These are phyloP conservation scores for Drosophila koepferae DNA, from an alignment of 2,888 invertebrate species.

Conservation along the genomic window DNA sequence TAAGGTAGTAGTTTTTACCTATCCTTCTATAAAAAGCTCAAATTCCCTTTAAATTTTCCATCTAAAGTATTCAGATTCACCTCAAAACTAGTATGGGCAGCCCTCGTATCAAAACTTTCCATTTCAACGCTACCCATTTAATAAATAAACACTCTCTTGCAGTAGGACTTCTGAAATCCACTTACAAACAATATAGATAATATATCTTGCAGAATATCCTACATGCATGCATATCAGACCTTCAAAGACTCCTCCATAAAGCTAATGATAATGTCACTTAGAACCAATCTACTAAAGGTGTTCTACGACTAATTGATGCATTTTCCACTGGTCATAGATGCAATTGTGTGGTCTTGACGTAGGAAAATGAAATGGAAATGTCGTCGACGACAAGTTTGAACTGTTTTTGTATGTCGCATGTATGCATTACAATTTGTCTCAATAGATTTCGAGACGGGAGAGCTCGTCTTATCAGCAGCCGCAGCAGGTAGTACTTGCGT, in stretches of 20 bases:
- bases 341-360: constrained; percentile 11
- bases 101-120: background rate
- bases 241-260: background rate
- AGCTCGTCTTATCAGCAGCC: constrained; percentile 62
- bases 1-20: no score
- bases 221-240: background rate
- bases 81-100: background rate
- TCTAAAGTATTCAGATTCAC: background rate
- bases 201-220: no score
- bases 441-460: constrained; percentile 54
- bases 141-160: background rate
- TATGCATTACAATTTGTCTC: constrained; percentile 70
- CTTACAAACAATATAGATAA: background rate
- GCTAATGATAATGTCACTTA: background rate
- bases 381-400: constrained; percentile 31
- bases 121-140: background rate
- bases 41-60: no score
- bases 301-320: background rate
- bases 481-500: constrained; percentile 37
- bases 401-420: constrained; percentile 22
- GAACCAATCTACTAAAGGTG: background rate
- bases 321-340: constrained; percentile 16
- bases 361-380: constrained; percentile 19
- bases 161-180: background rate
- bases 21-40: no score